Evolutionary conservation across 2,797 vertebrate species (phyloP).

Genomic region (Anas georgica): DNA sequence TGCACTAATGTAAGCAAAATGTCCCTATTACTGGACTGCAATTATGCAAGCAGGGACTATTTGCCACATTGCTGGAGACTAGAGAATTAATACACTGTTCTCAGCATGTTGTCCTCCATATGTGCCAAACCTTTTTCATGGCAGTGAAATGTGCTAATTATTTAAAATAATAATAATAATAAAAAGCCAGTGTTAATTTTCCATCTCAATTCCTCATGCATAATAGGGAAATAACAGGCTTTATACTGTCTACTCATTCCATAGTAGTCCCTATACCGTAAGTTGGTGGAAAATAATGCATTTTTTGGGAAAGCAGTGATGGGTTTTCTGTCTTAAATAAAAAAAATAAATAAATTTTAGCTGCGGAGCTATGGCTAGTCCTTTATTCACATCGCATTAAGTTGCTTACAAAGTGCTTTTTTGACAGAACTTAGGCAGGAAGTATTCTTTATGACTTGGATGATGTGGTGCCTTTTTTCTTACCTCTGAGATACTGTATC

Average conservation of each 20-base stretch:
- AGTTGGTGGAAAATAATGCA: neutral
- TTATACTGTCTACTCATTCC: neutral
- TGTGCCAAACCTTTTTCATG: constrained; percentile 7
- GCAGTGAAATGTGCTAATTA: neutral
- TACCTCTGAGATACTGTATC: neutral
- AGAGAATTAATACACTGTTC: constrained; percentile 32
- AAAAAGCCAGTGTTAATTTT: neutral
- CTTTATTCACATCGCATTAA: neutral
- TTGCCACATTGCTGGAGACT: neutral
- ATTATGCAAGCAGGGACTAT: constrained; percentile 17
- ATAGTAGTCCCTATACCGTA: neutral
- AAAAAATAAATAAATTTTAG: constrained; percentile 2
- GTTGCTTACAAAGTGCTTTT: neutral
- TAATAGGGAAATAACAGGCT: neutral
- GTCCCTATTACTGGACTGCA: neutral
- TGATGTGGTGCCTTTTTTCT: neutral
- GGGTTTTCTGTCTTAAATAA: neutral
- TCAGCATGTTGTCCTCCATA: neutral
- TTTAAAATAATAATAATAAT: no score
- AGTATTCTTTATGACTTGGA: neutral
- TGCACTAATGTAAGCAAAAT: neutral
- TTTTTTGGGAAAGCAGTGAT: neutral
- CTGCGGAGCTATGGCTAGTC: neutral
- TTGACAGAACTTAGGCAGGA: neutral
- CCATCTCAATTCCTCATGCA: neutral